These are phyloP conservation scores for Melanostoma scalare DNA, from an alignment of 2,888 invertebrate species.

Conservation along the genomic window DNA sequence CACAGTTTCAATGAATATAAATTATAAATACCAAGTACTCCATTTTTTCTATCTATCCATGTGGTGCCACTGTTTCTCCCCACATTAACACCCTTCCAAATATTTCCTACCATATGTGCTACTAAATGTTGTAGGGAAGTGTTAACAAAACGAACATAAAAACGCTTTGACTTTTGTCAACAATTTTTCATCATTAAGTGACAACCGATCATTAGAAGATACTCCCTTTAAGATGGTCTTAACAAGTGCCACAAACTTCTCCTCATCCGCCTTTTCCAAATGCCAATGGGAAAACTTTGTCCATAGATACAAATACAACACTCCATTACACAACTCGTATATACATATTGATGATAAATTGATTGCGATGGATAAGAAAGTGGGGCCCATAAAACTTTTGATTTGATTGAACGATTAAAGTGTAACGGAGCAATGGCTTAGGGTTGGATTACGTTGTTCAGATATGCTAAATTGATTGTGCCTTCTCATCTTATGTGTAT, in stretches of 20 bases:
- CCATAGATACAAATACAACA: slow-evolving; percentile 19
- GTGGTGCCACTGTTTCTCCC: no score
- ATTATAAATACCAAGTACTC: no score
- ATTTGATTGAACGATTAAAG: slow-evolving; percentile 64
- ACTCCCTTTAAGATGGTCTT: background rate
- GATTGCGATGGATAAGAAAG: slow-evolving; percentile 27
- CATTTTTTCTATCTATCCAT: no score
- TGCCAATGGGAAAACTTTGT: slow-evolving; percentile 19
- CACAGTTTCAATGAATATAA: no score
- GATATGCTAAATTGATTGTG: slow-evolving; percentile 66
- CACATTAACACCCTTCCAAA: no score
- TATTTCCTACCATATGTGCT: no score
- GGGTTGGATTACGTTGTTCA: slow-evolving; percentile 52
- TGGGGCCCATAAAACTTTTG: slow-evolving; percentile 42
- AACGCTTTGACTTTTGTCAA: background rate
- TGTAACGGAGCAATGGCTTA: slow-evolving; percentile 51
- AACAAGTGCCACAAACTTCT: slow-evolving; percentile 12
- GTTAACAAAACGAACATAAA: no score
- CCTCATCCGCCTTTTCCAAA: background rate
- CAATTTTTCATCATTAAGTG: slow-evolving; percentile 8
- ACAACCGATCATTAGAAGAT: background rate
- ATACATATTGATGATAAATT: slow-evolving; percentile 54
- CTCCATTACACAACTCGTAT: slow-evolving; percentile 23
- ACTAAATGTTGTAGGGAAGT: no score
- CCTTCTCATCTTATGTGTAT: slow-evolving; percentile 8